Evolutionary conservation across 2,888 invertebrate species (phyloP).

Genomic region (Erebia palarica): DNA sequence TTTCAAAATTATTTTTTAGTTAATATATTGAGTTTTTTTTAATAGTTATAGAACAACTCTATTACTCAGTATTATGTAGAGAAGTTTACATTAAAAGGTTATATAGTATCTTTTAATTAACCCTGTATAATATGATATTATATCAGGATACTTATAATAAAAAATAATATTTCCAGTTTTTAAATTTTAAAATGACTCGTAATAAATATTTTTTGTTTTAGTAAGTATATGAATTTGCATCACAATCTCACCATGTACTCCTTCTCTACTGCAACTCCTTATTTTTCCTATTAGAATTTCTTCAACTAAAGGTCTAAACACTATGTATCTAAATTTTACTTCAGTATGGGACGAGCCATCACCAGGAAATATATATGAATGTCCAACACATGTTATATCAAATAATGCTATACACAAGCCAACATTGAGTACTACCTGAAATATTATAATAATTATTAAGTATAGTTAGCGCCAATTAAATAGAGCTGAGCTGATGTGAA

Average conservation of each 20-base stretch:
- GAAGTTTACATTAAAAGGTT: too few species aligned
- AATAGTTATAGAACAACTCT: too few species aligned
- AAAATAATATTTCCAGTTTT: too few species aligned
- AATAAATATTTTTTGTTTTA: not conserved
- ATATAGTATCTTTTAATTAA: too few species aligned
- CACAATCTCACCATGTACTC: conserved; percentile 88
- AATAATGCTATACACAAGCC: conserved; percentile 97
- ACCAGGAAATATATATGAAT: conserved; percentile 96
- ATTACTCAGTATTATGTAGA: too few species aligned
- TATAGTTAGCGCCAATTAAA: too few species aligned
- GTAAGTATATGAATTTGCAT: too few species aligned
- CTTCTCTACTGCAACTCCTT: conserved; percentile 94
- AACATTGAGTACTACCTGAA: conserved; percentile 95
- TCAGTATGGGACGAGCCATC: conserved; percentile 97
- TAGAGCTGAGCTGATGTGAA: too few species aligned
- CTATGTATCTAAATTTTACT: conserved; percentile 95
- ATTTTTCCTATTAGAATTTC: conserved; percentile 97
- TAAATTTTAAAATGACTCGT: not conserved
- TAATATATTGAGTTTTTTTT: too few species aligned
- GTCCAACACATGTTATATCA: conserved; percentile 93
- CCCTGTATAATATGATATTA: too few species aligned
- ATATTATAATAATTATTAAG: conserved; percentile 36
- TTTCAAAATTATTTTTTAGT: too few species aligned
- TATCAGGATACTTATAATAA: too few species aligned
- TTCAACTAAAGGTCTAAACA: conserved; percentile 97